Base-by-base conservation (phyloP, 2,888 invertebrate genomes). In the Campaea margaritaria region DNA sequence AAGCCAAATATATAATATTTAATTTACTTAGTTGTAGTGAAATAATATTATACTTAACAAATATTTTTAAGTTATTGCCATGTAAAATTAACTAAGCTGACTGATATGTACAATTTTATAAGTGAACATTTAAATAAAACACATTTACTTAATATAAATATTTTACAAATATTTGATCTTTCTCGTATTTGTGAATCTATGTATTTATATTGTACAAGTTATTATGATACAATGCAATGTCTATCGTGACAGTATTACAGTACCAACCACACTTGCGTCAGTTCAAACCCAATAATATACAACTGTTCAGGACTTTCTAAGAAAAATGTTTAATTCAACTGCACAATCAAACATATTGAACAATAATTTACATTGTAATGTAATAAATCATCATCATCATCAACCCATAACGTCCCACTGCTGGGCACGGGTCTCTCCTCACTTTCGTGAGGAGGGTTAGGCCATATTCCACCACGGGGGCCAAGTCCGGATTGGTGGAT, bases 91-190 rank as follows among this genome's bases (percentile, higher is more conserved):
- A 67, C 72, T 78, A 76, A 79, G 70, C 67, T 58, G 84, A 85
- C 83, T 86, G 83, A 84, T 68, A 71, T 52, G 64, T 75, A 77
- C 63, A 63, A 58, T 67, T 69, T 65, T 71, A 31, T 73, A 73
- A 71, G 66, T 69, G n/a, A 68, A 53, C 5, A 21, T 21, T 2
- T 54, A 57, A 58, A 52, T 58, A 58, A 92, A 93, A 90, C 88
- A 71, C 78, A 60, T 76, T 72, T 69, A 73, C n/a, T n/a, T n/a
- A n/a, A n/a, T n/a, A n/a, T n/a, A 80, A 79, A 79, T 87, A 93
- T 93, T 93, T 93, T 93, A 93, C 93, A 93, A 93, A 93, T 93
- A 93, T 93, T 93, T 93, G 93, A 92, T 93, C 92, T 92, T 87
- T 93, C 91, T 93, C 86, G 92, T 93, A 93, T 92, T 93, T 89